Conservation (phyloP, 2,113 vertebrate genomes). For the Aptenodytes patagonicus region DNA sequence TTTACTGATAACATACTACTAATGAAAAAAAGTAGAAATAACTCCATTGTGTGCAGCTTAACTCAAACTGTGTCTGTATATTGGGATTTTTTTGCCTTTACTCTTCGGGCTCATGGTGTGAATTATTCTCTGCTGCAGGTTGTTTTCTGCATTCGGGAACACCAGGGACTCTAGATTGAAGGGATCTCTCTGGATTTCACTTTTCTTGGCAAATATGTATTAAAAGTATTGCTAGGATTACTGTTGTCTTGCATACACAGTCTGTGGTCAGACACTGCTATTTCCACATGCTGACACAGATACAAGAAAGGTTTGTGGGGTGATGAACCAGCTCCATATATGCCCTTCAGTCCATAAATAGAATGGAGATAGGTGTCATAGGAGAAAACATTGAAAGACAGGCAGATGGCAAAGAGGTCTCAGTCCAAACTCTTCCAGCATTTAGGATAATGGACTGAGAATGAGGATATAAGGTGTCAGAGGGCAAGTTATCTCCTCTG, state of each 20-base stretch:
- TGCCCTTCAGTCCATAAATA: slow-evolving; percentile 7
- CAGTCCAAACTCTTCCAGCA: neutral
- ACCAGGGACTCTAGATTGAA: neutral
- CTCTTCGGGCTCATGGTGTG: accelerated
- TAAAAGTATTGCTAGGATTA: neutral
- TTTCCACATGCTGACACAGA: neutral
- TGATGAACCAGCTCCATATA: neutral
- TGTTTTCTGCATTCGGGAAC: neutral
- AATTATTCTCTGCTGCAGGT: neutral
- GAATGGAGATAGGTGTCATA: neutral
- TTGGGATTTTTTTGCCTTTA: neutral
- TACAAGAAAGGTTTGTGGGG: neutral
- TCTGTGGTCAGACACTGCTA: neutral
- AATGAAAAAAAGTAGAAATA: neutral
- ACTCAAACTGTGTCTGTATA: neutral
- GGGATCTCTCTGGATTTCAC: neutral
- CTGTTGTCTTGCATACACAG: accelerated
- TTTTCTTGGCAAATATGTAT: neutral
- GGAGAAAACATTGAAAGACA: neutral
- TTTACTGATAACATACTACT: neutral
- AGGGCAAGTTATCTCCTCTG: neutral
- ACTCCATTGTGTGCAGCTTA: neutral
- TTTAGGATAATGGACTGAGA: slow-evolving; percentile 1
- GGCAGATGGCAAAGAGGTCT: slow-evolving; percentile 10
- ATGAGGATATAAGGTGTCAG: neutral